Base-by-base conservation (phyloP, 2,113 vertebrate genomes). In the Scytalopus superciliaris region DNA sequence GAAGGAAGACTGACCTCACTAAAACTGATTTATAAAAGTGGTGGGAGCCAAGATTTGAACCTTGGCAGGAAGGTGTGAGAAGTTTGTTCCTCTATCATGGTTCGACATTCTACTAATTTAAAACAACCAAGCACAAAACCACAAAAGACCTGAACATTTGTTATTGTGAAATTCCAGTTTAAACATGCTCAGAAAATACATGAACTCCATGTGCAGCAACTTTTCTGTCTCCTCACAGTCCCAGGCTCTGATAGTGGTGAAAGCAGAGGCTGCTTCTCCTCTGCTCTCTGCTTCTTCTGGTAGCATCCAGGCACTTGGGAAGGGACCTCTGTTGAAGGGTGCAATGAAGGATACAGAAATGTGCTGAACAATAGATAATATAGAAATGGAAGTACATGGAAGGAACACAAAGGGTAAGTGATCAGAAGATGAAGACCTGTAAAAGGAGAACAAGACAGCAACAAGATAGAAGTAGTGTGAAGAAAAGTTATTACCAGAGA, bases 91-190 rank as follows among this genome's bases (percentile, higher is more conserved):
- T 55, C 22, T 68, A 5, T 40, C 3, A 4, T 17, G n/a, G 28
- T 12, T 53, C 42, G 9, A 12, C 18, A 30, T 53, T 63, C 42
- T 67, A 24, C 22, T 57, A 30, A 25, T 60, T 57, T 19, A 13
- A 73, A 72, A 47, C 25, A 37, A 76, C 21, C 9, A 23, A 68
- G 33, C 5, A 35, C 9, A 55, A 50, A 69, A 8, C 16, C 12
- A 59, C 19, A n/a, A 55, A 55, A 9, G 3, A 2, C 10, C 2
- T 44, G 8, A 33, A 3, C 1, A 0, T 49, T 42, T 77, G n/a
- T 72, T 63, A 8, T 6, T 56, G 28, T 75, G 67, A 62, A 17
- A 7, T 45, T 28, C 35, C 1, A 2, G 49, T 68, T 91, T 81
- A n/a, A 62, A 42, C 0, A 0, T 72, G 31, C 11, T 84, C 12